phyloP scores from a whole-genome alignment of 2,797 vertebrate genomes.

The Acrossocheilus wenchowensis region DNA sequence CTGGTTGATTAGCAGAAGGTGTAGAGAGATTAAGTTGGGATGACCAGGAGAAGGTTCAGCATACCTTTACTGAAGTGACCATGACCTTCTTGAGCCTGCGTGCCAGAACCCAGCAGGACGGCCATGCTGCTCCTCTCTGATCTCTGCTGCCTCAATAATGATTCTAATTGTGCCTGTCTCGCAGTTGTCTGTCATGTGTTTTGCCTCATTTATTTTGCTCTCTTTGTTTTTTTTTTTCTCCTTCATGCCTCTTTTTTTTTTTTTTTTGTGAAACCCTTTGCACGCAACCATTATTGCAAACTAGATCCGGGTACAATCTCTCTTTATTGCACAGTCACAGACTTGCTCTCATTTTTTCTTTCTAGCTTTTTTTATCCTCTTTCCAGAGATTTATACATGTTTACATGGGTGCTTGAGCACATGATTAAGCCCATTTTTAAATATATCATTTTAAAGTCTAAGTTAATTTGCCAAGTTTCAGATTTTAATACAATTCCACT shows the following conservation, averaged over 20 bases:
- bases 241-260: not conserved
- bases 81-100: slow-evolving; percentile 67
- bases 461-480: not conserved
- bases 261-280: slow-evolving; percentile 36
- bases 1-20: not conserved
- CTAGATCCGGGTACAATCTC: not conserved
- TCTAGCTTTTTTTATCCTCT: slow-evolving; percentile 6
- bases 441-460: not conserved
- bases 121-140: slow-evolving; percentile 75
- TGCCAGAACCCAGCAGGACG: slow-evolving; percentile 72
- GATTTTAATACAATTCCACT: not conserved
- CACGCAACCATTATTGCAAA: slow-evolving; percentile 36
- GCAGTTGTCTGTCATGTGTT: slow-evolving; percentile 72
- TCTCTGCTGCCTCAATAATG: slow-evolving; percentile 77
- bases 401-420: not conserved
- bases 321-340: slow-evolving; percentile 7
- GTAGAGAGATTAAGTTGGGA: not conserved
- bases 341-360: slow-evolving; percentile 14
- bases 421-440: not conserved
- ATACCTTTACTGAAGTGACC: slow-evolving; percentile 62
- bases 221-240: slow-evolving; percentile 41
- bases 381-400: not conserved
- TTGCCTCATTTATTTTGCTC: slow-evolving; percentile 67
- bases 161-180: slow-evolving; percentile 80
- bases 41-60: slow-evolving; percentile 61